Percentiles rank a stretch among this genome's conserved stretches.
Conservation (phyloP, 1,140 invertebrate genomes). For the Adoxophyes honmai region DNA sequence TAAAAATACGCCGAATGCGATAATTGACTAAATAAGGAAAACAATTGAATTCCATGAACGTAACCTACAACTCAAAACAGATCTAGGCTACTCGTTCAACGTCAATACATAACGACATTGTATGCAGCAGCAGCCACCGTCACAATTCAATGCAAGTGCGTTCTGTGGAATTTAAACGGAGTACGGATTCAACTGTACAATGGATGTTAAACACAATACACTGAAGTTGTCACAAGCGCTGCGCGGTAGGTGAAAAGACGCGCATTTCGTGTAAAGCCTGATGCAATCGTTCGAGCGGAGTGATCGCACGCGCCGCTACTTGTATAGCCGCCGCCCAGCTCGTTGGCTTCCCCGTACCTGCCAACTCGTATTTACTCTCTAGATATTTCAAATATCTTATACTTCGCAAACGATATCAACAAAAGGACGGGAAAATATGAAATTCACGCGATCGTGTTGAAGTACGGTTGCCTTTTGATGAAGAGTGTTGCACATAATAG, state of each 20-base stretch:
- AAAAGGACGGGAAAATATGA: too few relatives aligned
- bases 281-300: background rate
- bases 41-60: too few relatives aligned
- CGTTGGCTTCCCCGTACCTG: too few relatives aligned
- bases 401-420: too few relatives aligned
- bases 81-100: background rate
- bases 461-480: too few relatives aligned
- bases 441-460: too few relatives aligned
- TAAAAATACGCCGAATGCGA: too few relatives aligned
- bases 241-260: background rate
- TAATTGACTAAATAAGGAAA: too few relatives aligned
- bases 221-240: background rate
- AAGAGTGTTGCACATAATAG: background rate
- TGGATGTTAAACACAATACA: slow-evolving; percentile 6
- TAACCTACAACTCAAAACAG: too few relatives aligned
- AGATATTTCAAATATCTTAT: too few relatives aligned
- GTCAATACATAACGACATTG: background rate
- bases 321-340: too few relatives aligned
- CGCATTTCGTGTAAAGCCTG: background rate
- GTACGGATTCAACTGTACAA: slow-evolving; percentile 8
- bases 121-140: background rate
- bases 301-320: background rate
- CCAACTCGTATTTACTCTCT: too few relatives aligned
- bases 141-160: slow-evolving; percentile 5
- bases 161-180: slow-evolving; percentile 7